Evolutionary conservation across 2,113 vertebrate genomes (phyloP).

Genomic region (Scopus umbretta): DNA sequence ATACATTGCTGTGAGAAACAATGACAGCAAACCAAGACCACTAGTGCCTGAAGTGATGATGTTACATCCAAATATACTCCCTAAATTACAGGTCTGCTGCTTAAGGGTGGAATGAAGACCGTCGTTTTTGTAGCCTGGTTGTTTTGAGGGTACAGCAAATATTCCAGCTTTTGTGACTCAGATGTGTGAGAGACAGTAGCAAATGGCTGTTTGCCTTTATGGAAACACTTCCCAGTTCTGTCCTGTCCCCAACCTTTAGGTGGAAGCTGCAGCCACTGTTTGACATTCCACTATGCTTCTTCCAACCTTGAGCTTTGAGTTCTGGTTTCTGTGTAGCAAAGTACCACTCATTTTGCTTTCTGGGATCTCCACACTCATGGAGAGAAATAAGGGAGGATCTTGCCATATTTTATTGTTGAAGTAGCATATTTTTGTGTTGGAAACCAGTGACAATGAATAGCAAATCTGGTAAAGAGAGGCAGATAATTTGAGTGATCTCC

Average conservation of each 20-base stretch:
- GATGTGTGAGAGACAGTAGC: background rate
- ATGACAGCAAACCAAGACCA: background rate
- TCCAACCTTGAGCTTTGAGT: background rate
- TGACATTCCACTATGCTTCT: background rate
- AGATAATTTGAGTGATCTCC: background rate
- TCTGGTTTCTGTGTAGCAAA: background rate
- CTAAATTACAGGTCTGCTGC: background rate
- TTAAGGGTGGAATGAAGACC: background rate
- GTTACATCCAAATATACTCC: background rate
- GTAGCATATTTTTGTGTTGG: background rate
- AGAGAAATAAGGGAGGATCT: background rate
- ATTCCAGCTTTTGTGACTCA: background rate
- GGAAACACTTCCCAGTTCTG: background rate
- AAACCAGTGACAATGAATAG: background rate
- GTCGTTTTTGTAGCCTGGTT: background rate
- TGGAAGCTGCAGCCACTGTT: background rate
- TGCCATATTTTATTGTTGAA: background rate
- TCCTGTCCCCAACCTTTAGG: background rate
- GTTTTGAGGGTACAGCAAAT: background rate
- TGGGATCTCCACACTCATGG: background rate
- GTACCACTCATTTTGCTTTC: background rate
- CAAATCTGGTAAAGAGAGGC: background rate
- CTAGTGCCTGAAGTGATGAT: background rate
- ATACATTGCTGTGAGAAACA: background rate
- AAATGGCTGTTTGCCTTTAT: background rate